A percentile compares a stretch with the other conserved stretches of the same genome.
Evolutionary conservation across 2,888 invertebrate genomes (phyloP).

Genomic region (Eupithecia exiguata): DNA sequence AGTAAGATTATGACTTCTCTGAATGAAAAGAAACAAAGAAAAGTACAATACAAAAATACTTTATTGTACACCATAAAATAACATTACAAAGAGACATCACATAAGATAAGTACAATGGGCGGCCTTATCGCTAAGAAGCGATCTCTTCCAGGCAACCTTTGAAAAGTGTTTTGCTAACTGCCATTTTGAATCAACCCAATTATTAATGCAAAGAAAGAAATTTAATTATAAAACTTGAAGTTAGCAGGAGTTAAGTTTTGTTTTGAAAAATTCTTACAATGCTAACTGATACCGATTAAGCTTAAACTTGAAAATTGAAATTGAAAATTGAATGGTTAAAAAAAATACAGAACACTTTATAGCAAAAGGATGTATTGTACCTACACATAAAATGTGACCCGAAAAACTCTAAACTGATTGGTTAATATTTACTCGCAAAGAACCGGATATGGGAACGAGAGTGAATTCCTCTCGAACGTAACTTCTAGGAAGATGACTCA

Average conservation of each 20-base stretch:
- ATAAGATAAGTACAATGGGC: no score
- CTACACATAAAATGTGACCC: neutral
- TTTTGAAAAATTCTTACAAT: neutral
- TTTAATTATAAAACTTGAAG: neutral
- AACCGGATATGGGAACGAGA: constrained; percentile 60
- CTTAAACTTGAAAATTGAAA: neutral
- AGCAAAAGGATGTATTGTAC: no score
- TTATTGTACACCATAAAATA: no score
- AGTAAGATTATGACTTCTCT: neutral
- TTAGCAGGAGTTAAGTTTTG: neutral
- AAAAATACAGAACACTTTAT: neutral
- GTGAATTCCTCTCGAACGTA: constrained; percentile 56
- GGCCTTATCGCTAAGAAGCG: no score
- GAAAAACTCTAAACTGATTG: neutral
- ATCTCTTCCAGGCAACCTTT: no score
- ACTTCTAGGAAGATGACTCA: constrained; percentile 62
- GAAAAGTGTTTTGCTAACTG: neutral
- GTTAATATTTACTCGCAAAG: constrained; percentile 2
- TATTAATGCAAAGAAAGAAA: no score
- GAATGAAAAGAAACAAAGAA: neutral
- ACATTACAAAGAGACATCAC: no score
- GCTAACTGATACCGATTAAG: neutral
- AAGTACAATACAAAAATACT: no score
- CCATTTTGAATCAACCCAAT: neutral
- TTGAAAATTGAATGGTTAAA: no score